Conservation (phyloP, 2,113 vertebrate genomes). For the Mormyrus iriodes region DNA sequence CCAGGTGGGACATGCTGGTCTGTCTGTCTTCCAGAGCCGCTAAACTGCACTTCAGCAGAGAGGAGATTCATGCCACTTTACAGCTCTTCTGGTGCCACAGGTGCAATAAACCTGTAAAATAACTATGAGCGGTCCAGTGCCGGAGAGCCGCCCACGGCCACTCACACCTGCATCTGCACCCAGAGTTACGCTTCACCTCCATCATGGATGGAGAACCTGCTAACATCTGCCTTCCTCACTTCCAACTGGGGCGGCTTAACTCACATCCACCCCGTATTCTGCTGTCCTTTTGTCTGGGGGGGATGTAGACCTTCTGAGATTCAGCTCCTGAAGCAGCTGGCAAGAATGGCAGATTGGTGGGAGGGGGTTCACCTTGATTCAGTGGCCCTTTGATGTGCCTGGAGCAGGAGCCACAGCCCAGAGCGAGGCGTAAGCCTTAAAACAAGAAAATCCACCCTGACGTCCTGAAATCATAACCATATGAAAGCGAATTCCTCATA, state of each 20-base stretch:
- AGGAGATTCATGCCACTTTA: background rate
- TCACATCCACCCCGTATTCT: background rate
- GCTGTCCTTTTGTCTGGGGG: background rate
- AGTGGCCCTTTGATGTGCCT: constrained; percentile 93
- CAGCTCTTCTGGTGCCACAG: background rate
- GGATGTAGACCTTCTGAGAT: constrained; percentile 51
- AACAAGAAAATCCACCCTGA: constrained; percentile 72
- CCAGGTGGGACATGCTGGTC: background rate
- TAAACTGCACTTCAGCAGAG: background rate
- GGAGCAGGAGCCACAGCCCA: constrained; percentile 76
- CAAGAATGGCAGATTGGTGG: constrained; percentile 51
- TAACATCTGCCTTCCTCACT: background rate
- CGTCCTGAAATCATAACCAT: constrained; percentile 97
- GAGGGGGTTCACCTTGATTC: constrained; percentile 90
- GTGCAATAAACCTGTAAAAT: background rate
- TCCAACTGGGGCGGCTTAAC: background rate
- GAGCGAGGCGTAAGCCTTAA: constrained; percentile 72
- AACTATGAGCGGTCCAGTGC: background rate
- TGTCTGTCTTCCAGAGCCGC: background rate
- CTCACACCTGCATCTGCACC: background rate
- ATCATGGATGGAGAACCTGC: background rate
- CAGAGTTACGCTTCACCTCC: background rate
- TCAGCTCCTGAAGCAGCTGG: constrained; percentile 76
- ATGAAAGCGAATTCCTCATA: constrained; percentile 83
- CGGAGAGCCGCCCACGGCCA: background rate